A percentile compares a stretch with the other conserved stretches of the same genome.
These are phyloP conservation scores for Ichneumoninae sp. DNA, from an alignment of 2,888 invertebrate species.

Conservation along the genomic window DNA sequence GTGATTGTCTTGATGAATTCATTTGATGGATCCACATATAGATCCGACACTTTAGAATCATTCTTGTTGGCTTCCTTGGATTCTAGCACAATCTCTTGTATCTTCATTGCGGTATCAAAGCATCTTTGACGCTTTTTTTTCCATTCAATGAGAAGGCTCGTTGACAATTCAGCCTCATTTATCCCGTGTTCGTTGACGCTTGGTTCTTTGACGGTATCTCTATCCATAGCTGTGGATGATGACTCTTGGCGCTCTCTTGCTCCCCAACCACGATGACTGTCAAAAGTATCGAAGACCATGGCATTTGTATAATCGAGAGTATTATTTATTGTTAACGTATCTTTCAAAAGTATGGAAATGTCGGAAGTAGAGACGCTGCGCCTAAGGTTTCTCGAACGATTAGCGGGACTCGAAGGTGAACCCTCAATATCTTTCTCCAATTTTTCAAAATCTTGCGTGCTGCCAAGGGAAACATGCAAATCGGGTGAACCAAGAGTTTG, in stretches of 20 bases:
- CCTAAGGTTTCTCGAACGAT: neutral
- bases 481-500: neutral
- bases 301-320: slow-evolving; percentile 30
- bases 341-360: neutral
- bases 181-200: slow-evolving; percentile 40
- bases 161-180: slow-evolving; percentile 71
- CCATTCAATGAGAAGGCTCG: slow-evolving; percentile 75
- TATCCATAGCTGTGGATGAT: too few relatives aligned
- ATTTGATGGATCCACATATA: slow-evolving; percentile 42
- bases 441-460: slow-evolving; percentile 34
- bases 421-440: slow-evolving; percentile 48
- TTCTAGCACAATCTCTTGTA: slow-evolving; percentile 76
- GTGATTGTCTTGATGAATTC: slow-evolving; percentile 75
- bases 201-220: too few relatives aligned
- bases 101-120: slow-evolving; percentile 77
- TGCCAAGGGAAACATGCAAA: neutral
- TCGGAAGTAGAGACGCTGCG: slow-evolving; percentile 17
- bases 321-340: neutral
- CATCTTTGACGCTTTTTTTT: slow-evolving; percentile 78
- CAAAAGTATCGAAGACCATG: slow-evolving; percentile 47
- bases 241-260: neutral
- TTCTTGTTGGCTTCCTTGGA: slow-evolving; percentile 55
- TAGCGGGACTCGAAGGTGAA: neutral
- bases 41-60: slow-evolving; percentile 64
- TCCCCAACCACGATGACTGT: slow-evolving; percentile 50